Percentiles rank a stretch among this genome's conserved stretches.
Conservation (phyloP, 2,113 vertebrate genomes). For the Balaeniceps rex region DNA sequence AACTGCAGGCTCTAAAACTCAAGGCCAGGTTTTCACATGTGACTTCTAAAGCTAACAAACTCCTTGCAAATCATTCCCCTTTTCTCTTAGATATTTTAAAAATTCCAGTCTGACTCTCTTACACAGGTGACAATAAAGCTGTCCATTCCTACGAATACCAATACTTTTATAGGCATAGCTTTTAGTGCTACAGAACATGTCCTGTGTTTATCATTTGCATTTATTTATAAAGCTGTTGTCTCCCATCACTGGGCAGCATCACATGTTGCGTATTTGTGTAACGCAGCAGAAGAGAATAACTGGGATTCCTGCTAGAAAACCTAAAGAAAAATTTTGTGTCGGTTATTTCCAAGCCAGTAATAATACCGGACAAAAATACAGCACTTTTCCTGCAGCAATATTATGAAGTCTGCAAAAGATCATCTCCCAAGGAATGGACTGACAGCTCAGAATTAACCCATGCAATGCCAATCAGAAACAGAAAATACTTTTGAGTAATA, state of each 20-base stretch:
- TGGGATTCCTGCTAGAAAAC: conserved; percentile 44
- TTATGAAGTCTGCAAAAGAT: neutral
- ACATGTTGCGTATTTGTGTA: conserved; percentile 18
- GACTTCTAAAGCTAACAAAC: neutral
- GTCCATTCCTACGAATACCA: neutral
- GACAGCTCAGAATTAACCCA: conserved; percentile 13
- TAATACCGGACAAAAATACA: neutral
- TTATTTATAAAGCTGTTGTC: neutral
- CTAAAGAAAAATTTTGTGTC: neutral
- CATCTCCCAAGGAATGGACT: neutral
- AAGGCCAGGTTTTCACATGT: neutral
- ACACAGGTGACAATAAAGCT: neutral
- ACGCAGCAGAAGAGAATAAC: conserved; percentile 32
- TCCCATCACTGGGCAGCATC: neutral
- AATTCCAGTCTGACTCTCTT: neutral
- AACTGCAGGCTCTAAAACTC: conserved; percentile 12
- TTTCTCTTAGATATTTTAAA: neutral
- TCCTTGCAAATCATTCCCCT: neutral
- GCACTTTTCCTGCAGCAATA: neutral
- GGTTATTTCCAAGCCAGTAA: conserved; percentile 50
- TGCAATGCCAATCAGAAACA: neutral
- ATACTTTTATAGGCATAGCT: neutral
- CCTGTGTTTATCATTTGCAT: neutral
- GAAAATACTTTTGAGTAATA: neutral
- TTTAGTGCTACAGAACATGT: neutral